These are phyloP conservation scores for Megalops cyprinoides DNA, from an alignment of 2,797 vertebrate genomes.

Conservation along the genomic window DNA sequence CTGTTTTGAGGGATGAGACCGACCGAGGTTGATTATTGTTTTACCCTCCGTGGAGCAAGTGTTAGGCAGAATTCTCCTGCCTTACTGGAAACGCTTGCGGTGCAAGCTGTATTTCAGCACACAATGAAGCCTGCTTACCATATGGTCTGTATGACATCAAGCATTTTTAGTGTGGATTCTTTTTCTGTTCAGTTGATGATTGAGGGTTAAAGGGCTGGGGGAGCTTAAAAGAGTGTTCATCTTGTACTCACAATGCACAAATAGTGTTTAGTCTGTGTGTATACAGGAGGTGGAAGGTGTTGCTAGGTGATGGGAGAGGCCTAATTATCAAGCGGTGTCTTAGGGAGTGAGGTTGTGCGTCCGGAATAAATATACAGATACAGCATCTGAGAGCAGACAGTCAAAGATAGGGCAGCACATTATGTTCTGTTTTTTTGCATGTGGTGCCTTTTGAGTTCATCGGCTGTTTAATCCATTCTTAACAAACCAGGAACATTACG, in stretches of 20 bases:
- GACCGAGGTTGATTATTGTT: not conserved
- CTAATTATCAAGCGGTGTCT: not conserved
- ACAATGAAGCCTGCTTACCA: not conserved
- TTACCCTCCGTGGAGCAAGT: not conserved
- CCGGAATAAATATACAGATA: not conserved
- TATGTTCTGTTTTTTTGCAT: no score
- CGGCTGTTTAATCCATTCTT: not conserved
- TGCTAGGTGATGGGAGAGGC: slow-evolving; percentile 6
- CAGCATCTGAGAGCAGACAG: not conserved
- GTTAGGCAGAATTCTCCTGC: not conserved
- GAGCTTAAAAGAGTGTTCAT: not conserved
- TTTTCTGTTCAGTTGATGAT: not conserved
- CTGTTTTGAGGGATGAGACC: not conserved
- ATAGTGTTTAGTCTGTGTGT: not conserved
- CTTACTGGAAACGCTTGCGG: not conserved
- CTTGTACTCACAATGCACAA: not conserved
- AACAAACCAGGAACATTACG: not conserved
- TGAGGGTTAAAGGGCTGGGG: not conserved
- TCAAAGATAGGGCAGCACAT: not conserved
- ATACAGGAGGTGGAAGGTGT: slow-evolving; percentile 2
- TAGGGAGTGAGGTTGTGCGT: not conserved
- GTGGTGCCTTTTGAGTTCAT: not conserved
- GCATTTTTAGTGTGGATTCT: not conserved
- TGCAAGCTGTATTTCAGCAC: not conserved
- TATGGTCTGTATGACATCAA: not conserved